These are phyloP conservation scores for Drosophila funebris DNA, from an alignment of 1,140 invertebrate species.

Conservation along the genomic window DNA sequence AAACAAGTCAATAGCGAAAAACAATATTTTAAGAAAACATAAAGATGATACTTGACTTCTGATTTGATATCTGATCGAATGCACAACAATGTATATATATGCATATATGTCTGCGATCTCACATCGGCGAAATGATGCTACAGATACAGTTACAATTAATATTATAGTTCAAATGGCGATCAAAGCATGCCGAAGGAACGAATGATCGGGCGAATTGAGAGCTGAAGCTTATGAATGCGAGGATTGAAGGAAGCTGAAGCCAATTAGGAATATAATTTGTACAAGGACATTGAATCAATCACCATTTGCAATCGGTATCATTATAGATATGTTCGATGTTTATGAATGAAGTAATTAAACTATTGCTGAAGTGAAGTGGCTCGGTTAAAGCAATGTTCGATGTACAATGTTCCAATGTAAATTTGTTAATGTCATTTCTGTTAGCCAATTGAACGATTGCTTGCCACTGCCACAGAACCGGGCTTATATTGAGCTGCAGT, in stretches of 20 bases:
- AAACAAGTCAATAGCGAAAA: slow-evolving; percentile 34
- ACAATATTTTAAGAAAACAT: slow-evolving; percentile 14
- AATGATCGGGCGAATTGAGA: slow-evolving; percentile 42
- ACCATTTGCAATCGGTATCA: slow-evolving; percentile 56
- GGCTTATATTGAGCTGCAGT: slow-evolving; percentile 19
- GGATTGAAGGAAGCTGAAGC: slow-evolving; percentile 21
- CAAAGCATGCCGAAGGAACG: slow-evolving; percentile 66
- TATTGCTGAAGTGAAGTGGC: slow-evolving; percentile 24
- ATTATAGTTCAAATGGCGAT: slow-evolving; percentile 47
- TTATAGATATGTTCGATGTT: slow-evolving; percentile 33
- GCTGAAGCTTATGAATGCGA: slow-evolving; percentile 36
- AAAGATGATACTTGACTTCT: slow-evolving; percentile 22
- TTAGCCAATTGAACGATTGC: slow-evolving; percentile 46
- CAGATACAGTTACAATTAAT: slow-evolving; percentile 11
- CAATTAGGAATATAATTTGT: slow-evolving; percentile 35
- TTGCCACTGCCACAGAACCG: not conserved
- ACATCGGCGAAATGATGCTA: slow-evolving; percentile 8
- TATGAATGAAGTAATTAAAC: slow-evolving; percentile 47
- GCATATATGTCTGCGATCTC: slow-evolving; percentile 43
- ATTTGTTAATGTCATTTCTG: slow-evolving; percentile 16
- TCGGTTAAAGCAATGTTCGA: slow-evolving; percentile 26
- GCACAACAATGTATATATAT: slow-evolving; percentile 27
- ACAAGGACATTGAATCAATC: no score
- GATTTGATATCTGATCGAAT: slow-evolving; percentile 24
- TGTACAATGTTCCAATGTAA: not conserved